A percentile compares a stretch with the other conserved stretches of the same genome.
phyloP scores from a whole-genome alignment of 92 coral and sea anemone genomes.

The Phenganax stokvisi region DNA sequence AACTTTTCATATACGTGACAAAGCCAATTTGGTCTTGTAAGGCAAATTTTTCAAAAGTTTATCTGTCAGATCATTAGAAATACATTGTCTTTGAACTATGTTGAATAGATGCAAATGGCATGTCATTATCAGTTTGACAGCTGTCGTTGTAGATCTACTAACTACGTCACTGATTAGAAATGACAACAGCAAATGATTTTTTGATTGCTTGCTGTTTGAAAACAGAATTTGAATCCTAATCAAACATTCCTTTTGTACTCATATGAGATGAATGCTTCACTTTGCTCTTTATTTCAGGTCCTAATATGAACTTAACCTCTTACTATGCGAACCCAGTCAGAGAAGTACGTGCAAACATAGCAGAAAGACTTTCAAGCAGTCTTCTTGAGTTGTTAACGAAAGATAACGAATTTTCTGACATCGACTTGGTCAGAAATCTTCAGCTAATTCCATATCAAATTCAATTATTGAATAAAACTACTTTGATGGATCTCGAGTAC shows the following conservation, averaged over 20 bases:
- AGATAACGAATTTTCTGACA: slow-evolving; percentile 19
- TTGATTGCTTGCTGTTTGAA: too few relatives aligned
- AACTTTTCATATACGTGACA: too few relatives aligned
- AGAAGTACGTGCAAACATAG: background rate
- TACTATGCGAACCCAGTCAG: background rate
- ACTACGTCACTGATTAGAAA: background rate
- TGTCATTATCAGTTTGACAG: too few relatives aligned
- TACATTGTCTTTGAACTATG: too few relatives aligned
- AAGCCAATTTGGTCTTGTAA: too few relatives aligned
- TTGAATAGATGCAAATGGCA: too few relatives aligned
- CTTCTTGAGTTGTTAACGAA: slow-evolving; percentile 20
- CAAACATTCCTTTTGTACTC: too few relatives aligned
- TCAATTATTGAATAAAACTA: slow-evolving; percentile 2
- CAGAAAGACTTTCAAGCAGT: background rate
- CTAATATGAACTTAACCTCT: slow-evolving; percentile 7
- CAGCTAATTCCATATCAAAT: slow-evolving; percentile 24
- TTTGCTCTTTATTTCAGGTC: slow-evolving; percentile 3
- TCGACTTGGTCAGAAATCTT: slow-evolving; percentile 32
- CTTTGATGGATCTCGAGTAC: slow-evolving; percentile 16
- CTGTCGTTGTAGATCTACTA: background rate
- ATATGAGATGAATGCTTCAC: background rate
- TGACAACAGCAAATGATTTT: too few relatives aligned
- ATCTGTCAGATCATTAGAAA: too few relatives aligned
- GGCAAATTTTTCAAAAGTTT: too few relatives aligned
- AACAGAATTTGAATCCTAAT: too few relatives aligned